A percentile compares a stretch with the other conserved stretches of the same genome.
Evolutionary conservation across 2,797 vertebrate species (phyloP).

Genomic region (Prionace glauca): DNA sequence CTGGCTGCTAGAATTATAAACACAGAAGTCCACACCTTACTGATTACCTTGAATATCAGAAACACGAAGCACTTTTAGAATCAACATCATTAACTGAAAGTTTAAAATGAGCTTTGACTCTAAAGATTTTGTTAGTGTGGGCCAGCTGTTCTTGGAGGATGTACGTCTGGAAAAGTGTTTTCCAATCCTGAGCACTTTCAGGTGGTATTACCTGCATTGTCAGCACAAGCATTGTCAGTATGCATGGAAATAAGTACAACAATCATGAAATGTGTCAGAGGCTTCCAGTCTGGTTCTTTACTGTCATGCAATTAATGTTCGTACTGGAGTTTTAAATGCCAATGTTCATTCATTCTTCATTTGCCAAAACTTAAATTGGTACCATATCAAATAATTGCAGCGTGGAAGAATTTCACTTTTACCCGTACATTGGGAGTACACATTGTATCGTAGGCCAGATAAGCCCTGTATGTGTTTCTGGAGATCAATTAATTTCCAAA

Average conservation of each 20-base stretch:
- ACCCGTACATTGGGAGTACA: background rate
- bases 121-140: background rate
- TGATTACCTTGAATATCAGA: background rate
- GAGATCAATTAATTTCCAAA: background rate
- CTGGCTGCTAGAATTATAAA: background rate
- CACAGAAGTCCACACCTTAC: background rate
- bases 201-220: background rate
- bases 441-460: background rate
- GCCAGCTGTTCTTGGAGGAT: slow-evolving; percentile 11
- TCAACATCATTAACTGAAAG: background rate
- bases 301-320: background rate
- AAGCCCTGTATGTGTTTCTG: background rate
- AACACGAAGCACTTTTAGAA: background rate
- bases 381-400: background rate
- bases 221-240: background rate
- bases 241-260: background rate
- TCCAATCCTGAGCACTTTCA: background rate
- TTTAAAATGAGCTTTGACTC: slow-evolving; percentile 12
- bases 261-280: background rate
- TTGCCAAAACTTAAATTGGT: background rate
- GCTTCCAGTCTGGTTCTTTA: background rate
- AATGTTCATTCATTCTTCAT: background rate
- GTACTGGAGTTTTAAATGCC: background rate
- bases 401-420: background rate
- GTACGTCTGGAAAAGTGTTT: slow-evolving; percentile 24